These are phyloP conservation scores for Atta colombica DNA, from an alignment of 1,140 invertebrate genomes.

Conservation along the genomic window DNA sequence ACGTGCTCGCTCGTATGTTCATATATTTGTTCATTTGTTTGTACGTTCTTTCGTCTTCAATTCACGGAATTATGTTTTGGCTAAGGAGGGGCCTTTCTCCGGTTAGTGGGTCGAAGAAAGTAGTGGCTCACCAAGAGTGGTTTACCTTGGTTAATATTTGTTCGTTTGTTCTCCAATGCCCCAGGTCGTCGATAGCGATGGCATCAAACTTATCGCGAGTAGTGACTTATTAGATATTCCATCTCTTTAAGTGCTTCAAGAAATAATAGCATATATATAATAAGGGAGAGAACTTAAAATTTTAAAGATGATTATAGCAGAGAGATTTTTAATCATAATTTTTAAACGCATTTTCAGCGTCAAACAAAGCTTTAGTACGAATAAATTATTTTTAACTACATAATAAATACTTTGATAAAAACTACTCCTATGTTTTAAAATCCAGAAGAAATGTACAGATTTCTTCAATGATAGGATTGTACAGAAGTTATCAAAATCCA, in stretches of 20 bases:
- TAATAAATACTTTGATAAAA: neutral
- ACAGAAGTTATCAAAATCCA: neutral
- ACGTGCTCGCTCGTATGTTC: neutral
- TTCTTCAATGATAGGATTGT: conserved; percentile 18
- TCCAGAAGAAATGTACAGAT: neutral
- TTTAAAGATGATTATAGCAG: neutral
- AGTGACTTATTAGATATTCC: neutral
- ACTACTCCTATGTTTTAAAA: neutral
- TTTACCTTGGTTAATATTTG: conserved; percentile 85
- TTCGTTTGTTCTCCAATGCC: conserved; percentile 39
- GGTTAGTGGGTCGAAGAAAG: conserved; percentile 86
- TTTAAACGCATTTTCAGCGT: neutral
- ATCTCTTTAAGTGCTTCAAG: neutral
- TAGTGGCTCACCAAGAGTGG: conserved; percentile 81
- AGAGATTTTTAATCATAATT: neutral
- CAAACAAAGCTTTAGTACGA: neutral
- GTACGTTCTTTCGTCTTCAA: neutral
- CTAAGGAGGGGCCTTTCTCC: conserved; percentile 81
- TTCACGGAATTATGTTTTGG: conserved; percentile 75
- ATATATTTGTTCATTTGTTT: neutral
- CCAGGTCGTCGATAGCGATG: conserved; percentile 26
- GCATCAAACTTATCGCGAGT: conserved; percentile 6
- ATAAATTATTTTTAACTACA: neutral
- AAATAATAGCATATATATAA: neutral
- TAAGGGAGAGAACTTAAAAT: neutral